Base-by-base conservation (phyloP, 2,113 vertebrate species). In the Deroptyus accipitrinus region DNA sequence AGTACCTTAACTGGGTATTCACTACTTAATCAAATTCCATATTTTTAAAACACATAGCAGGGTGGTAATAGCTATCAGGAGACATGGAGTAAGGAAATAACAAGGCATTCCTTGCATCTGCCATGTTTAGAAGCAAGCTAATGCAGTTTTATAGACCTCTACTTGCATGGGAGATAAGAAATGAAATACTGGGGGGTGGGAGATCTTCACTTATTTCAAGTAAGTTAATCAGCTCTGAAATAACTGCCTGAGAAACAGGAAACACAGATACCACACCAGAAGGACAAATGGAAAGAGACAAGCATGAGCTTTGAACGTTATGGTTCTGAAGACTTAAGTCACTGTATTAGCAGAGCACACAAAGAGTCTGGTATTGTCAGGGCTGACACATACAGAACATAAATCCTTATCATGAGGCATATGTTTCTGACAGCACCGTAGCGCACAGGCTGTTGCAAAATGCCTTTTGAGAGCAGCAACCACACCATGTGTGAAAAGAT, bases 231-330 rank as follows among this genome's bases (percentile, higher is more conserved):
- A 68, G 19, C 68, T 88, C 61, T 63, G 68, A 92, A 90, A 94
- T 48, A 83, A 55, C 39, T 73, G 42, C 18, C 52, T 74, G 77
- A 64, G 61, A 78, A 76, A 54, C 35, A 73, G 55, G 62, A 95
- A 95, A 76, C 31, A 77, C 52, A 83, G 51, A 92, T 37, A 86
- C 27, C 42, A 84, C 10, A 84, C 37, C 64, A 94, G 75, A 81
- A 83, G 51, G 64, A 84, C 69, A 95, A 93, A 95, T 57, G 35
- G 62, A 67, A 90, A 59, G 44, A 93, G n/a, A 72, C 42, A 90
- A 74, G 51, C 27, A 20, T 2, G 24, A 68, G 35, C 48, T 81
- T 31, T 64, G 68, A 68, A 90, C 6, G 0, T 9, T 52, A 33
- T 0, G 1, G 10, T 64, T 95, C 76, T 79, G 42, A 86, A 70